Percentiles rank a stretch among this genome's conserved stretches.
Conservation (phyloP, 2,113 vertebrate species). For the Stegastes partitus region DNA sequence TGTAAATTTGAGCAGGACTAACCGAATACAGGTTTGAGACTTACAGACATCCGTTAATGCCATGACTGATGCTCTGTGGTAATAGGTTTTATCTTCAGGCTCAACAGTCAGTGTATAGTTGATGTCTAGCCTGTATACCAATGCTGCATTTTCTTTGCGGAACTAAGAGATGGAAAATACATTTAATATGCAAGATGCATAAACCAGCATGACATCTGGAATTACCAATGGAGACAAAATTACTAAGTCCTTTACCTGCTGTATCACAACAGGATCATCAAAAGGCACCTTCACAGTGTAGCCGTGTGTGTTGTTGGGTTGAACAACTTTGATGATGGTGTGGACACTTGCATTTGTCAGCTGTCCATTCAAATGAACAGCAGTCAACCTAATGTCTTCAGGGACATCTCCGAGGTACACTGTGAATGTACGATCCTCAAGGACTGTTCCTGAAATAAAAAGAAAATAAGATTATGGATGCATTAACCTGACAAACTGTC, state of each 20-base stretch:
- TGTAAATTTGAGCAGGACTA: rapidly evolving
- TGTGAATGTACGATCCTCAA: constrained; percentile 46
- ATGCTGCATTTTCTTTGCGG: constrained; percentile 11
- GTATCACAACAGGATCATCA: constrained; percentile 45
- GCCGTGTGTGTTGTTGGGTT: constrained; percentile 51
- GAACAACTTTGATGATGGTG: not conserved
- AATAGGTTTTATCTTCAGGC: constrained; percentile 54
- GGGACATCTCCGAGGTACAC: constrained; percentile 73
- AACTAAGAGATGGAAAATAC: constrained; percentile 27
- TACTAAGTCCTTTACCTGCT: constrained; percentile 42
- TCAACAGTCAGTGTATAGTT: constrained; percentile 69
- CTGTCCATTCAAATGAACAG: constrained; percentile 62
- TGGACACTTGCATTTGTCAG: constrained; percentile 11
- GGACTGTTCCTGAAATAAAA: constrained; percentile 12
- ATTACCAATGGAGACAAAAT: not conserved
- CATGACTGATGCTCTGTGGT: constrained; percentile 9
- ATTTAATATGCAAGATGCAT: no score
- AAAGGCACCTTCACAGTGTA: constrained; percentile 74
- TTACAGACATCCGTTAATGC: constrained; percentile 67
- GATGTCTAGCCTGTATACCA: constrained; percentile 63
- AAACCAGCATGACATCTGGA: no score
- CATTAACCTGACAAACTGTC: no score
- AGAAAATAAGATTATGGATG: no score
- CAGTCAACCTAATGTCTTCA: constrained; percentile 59
- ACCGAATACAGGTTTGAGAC: constrained; percentile 25